phyloP scores from a whole-genome alignment of 2,888 invertebrate genomes.

The Lamellibrachia columna region DNA sequence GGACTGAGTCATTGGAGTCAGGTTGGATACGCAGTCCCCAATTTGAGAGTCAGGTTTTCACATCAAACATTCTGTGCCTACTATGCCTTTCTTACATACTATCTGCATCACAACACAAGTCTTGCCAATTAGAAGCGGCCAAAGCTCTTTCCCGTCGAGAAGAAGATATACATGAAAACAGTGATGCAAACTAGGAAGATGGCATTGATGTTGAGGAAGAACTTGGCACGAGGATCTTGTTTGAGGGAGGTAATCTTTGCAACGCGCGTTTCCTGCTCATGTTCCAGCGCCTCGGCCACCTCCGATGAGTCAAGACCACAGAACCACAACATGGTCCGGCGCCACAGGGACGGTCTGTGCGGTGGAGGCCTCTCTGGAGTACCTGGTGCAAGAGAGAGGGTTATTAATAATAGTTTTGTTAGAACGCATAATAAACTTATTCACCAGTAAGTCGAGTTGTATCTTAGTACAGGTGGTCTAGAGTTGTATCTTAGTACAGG shows the following conservation, averaged over 20 bases:
- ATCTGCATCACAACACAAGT: not conserved
- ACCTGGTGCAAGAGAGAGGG: too few species aligned
- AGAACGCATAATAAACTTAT: not conserved
- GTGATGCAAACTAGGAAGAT: slow-evolving; percentile 34
- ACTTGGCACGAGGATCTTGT: slow-evolving; percentile 32
- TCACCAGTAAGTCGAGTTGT: too few species aligned
- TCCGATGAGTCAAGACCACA: slow-evolving; percentile 47
- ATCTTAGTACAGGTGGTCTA: too few species aligned
- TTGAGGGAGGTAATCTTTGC: slow-evolving; percentile 36
- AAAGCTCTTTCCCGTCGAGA: slow-evolving; percentile 40
- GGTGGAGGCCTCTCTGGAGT: not conserved
- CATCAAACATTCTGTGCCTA: too few species aligned
- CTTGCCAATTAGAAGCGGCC: slow-evolving; percentile 25
- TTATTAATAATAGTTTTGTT: not conserved
- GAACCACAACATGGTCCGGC: slow-evolving; percentile 46
- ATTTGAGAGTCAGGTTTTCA: too few species aligned
- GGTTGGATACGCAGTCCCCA: too few species aligned
- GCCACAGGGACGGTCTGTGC: not conserved
- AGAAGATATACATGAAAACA: slow-evolving; percentile 39
- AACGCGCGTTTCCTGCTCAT: slow-evolving; percentile 29
- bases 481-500: too few species aligned
- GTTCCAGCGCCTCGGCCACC: slow-evolving; percentile 17
- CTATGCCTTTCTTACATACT: not conserved
- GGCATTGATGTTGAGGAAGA: slow-evolving; percentile 30
- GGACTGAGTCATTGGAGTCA: too few species aligned